Evolutionary conservation across 2,888 invertebrate genomes (phyloP).

Genomic region (Phaonia tiefii): DNA sequence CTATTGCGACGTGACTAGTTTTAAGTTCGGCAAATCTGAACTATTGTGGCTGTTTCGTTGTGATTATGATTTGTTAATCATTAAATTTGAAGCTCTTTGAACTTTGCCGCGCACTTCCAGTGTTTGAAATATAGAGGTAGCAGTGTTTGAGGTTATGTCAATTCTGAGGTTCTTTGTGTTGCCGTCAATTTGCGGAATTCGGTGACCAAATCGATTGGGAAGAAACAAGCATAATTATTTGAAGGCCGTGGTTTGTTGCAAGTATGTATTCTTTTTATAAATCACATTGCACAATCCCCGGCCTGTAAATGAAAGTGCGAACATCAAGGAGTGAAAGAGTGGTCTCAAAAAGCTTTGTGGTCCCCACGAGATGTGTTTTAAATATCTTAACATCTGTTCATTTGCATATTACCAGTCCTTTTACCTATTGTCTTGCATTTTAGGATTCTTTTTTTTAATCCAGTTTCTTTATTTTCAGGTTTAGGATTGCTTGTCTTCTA

Average conservation of each 20-base stretch:
- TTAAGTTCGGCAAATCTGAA: not conserved
- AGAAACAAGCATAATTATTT: constrained; percentile 67
- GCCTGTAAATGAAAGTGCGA: constrained; percentile 72
- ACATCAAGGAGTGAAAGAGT: constrained; percentile 52
- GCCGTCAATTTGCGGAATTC: not conserved
- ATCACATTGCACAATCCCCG: constrained; percentile 76
- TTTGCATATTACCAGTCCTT: constrained; percentile 3
- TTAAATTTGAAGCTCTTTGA: constrained; percentile 21
- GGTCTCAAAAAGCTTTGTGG: no score
- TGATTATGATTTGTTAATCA: constrained; percentile 7
- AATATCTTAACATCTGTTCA: not conserved
- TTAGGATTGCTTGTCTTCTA: not conserved
- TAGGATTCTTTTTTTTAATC: constrained; percentile 1
- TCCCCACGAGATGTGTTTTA: not conserved
- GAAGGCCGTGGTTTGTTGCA: constrained; percentile 73
- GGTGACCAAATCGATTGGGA: not conserved
- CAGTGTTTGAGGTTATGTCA: constrained; percentile 70
- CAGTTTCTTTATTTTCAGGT: constrained; percentile 1
- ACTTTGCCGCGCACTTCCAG: constrained; percentile 43
- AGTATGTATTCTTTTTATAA: constrained; percentile 67
- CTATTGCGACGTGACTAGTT: constrained; percentile 15
- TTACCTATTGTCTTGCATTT: not conserved
- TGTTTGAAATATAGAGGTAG: not conserved
- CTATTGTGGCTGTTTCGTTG: not conserved
- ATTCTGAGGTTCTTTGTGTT: constrained; percentile 5